Evolutionary conservation across 2,888 invertebrate genomes (phyloP).

Genomic region (Latheticus oryzae): DNA sequence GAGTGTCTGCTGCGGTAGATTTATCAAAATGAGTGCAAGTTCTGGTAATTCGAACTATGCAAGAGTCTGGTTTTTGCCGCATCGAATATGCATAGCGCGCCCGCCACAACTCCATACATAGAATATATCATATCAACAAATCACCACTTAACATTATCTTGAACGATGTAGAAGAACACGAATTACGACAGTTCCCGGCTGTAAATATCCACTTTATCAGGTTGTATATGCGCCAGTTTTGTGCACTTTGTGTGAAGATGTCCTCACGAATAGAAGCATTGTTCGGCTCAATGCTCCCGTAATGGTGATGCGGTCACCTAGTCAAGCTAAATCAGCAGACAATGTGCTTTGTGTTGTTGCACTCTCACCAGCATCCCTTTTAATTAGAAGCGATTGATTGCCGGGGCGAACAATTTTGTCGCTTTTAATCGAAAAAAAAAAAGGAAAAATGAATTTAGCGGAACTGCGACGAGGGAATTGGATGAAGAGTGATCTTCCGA

Average conservation of each 20-base stretch:
- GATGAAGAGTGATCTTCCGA: conserved; percentile 50
- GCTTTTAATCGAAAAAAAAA: background rate
- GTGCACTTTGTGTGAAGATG: conserved; percentile 37
- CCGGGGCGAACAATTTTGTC: conserved; percentile 4
- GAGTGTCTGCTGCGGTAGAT: conserved; percentile 18
- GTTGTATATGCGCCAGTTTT: conserved; percentile 34
- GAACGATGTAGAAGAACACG: conserved; percentile 42
- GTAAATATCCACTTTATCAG: conserved; percentile 39
- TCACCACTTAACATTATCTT: conserved; percentile 47
- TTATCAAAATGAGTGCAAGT: conserved; percentile 19
- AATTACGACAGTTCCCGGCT: conserved; percentile 34
- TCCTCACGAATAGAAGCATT: conserved; percentile 34
- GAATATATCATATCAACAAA: conserved; percentile 46
- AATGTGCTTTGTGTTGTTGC: conserved; percentile 39
- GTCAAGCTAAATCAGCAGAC: conserved; percentile 39
- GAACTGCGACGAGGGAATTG: conserved; percentile 11
- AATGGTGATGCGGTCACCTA: conserved; percentile 40
- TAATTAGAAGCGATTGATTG: conserved; percentile 25
- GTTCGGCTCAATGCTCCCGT: conserved; percentile 36
- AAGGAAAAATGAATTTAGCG: no score
- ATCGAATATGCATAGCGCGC: conserved; percentile 40
- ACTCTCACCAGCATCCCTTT: conserved; percentile 31
- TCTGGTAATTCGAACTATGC: conserved; percentile 35
- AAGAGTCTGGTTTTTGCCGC: conserved; percentile 35
- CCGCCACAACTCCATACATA: conserved; percentile 37